Percentiles rank a stretch among this genome's conserved stretches.
Evolutionary conservation across 2,113 vertebrate species (phyloP).

Genomic region (Albula glossodonta): DNA sequence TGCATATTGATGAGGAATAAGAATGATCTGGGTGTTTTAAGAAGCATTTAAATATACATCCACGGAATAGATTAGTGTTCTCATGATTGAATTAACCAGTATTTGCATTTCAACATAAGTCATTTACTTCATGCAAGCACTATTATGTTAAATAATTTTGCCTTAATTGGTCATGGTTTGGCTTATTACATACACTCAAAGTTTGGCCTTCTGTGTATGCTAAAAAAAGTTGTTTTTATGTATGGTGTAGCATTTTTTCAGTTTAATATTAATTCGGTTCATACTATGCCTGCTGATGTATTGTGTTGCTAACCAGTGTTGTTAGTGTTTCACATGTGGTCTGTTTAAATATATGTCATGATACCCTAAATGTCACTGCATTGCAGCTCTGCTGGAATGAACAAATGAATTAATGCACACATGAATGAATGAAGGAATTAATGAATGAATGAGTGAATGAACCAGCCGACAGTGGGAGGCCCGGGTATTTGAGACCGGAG

Average conservation of each 20-base stretch:
- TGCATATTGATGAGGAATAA: background rate
- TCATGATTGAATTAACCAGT: background rate
- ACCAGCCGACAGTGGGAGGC: too few relatives aligned
- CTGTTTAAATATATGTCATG: too few relatives aligned
- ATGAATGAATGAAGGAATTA: background rate
- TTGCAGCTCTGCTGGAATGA: too few relatives aligned
- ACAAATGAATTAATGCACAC: too few relatives aligned
- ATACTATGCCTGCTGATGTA: too few relatives aligned
- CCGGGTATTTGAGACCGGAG: constrained; percentile 45
- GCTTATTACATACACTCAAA: background rate
- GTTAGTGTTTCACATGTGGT: too few relatives aligned
- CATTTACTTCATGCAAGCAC: background rate
- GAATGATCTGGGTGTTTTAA: background rate
- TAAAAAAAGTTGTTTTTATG: background rate
- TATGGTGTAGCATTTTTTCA: too few relatives aligned
- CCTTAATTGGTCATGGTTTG: background rate
- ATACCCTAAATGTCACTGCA: too few relatives aligned
- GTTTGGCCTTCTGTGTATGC: background rate
- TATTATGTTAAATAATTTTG: background rate
- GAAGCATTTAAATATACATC: background rate
- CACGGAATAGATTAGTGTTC: background rate
- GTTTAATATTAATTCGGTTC: too few relatives aligned
- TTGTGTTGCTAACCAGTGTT: too few relatives aligned
- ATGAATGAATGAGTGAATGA: too few relatives aligned
- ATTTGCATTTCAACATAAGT: background rate